These are phyloP conservation scores for Myxocyprinus asiaticus DNA, from an alignment of 2,113 vertebrate genomes.

Conservation along the genomic window DNA sequence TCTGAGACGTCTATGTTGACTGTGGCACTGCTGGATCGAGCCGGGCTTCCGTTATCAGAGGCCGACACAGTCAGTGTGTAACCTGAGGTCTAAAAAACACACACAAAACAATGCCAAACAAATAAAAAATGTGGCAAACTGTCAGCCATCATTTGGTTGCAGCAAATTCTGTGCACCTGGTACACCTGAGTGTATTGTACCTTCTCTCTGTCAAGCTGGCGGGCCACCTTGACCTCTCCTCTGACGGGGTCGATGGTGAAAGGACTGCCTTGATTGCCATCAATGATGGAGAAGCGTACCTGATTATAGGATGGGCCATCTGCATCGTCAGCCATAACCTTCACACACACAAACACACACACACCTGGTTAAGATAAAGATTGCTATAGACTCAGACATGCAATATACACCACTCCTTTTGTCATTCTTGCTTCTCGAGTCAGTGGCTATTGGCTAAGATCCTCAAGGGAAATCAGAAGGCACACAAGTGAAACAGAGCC, in stretches of 20 bases:
- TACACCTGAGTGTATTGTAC: slow-evolving; percentile 62
- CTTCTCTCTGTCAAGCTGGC: slow-evolving; percentile 89
- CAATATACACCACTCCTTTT: slow-evolving; percentile 4
- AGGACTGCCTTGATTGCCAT: slow-evolving; percentile 90
- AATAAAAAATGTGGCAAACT: background rate
- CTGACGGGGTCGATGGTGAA: slow-evolving; percentile 86
- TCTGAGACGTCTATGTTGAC: slow-evolving; percentile 97
- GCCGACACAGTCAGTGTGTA: slow-evolving; percentile 90
- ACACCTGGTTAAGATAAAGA: slow-evolving; percentile 25
- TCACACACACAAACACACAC: slow-evolving; percentile 42
- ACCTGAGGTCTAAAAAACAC: slow-evolving; percentile 75
- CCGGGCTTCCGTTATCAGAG: slow-evolving; percentile 84
- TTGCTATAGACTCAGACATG: background rate
- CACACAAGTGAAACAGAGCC: slow-evolving; percentile 59
- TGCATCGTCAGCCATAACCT: slow-evolving; percentile 92
- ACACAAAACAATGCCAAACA: slow-evolving; percentile 7
- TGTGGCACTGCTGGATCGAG: slow-evolving; percentile 79
- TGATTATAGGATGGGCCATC: slow-evolving; percentile 87
- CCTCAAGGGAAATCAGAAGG: slow-evolving; percentile 62
- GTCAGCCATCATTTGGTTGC: background rate
- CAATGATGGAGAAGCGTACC: slow-evolving; percentile 86
- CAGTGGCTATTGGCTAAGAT: slow-evolving; percentile 50
- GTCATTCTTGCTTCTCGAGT: background rate
- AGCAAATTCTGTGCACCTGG: background rate
- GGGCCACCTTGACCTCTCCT: slow-evolving; percentile 91